These are phyloP conservation scores for Limanda limanda DNA, from an alignment of 2,113 vertebrate genomes.

Conservation along the genomic window DNA sequence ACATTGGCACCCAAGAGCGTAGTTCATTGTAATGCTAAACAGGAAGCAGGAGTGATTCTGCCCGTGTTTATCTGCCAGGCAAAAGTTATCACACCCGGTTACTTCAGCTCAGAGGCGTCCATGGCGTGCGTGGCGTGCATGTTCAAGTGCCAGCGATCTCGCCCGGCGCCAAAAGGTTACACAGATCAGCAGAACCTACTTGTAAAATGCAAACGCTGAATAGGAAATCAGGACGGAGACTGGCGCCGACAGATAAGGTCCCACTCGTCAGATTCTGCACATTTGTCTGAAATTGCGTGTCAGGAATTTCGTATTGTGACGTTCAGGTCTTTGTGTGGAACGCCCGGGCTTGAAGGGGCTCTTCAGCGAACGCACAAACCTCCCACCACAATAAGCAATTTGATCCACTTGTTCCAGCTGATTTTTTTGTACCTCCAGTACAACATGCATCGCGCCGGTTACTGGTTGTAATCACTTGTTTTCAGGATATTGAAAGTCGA, in stretches of 20 bases:
- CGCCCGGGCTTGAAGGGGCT: constrained; percentile 28
- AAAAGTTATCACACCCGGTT: constrained; percentile 66
- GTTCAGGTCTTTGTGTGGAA: constrained; percentile 32
- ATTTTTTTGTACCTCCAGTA: constrained; percentile 1
- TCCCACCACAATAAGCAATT: constrained; percentile 49
- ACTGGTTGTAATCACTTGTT: constrained; percentile 12
- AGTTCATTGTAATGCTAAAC: constrained; percentile 69
- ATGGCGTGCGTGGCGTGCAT: constrained; percentile 23
- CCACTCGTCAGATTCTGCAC: constrained; percentile 33
- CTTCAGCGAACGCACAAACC: constrained; percentile 34
- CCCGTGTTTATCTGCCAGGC: constrained; percentile 69
- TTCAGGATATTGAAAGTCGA: not conserved
- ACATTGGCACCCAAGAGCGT: constrained; percentile 56
- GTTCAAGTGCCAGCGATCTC: constrained; percentile 55
- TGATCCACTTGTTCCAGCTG: constrained; percentile 26
- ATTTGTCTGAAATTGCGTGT: constrained; percentile 18
- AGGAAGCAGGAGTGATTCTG: constrained; percentile 54
- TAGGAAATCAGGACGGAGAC: constrained; percentile 36
- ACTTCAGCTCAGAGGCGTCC: constrained; percentile 65
- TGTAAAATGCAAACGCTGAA: constrained; percentile 67
- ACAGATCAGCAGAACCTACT: constrained; percentile 52
- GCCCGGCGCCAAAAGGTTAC: constrained; percentile 58
- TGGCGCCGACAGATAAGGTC: constrained; percentile 48
- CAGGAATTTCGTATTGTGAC: constrained; percentile 29
- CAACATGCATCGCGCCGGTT: not conserved